phyloP scores from a whole-genome alignment of 1,140 invertebrate genomes.

The Aphelinus atriplicis region DNA sequence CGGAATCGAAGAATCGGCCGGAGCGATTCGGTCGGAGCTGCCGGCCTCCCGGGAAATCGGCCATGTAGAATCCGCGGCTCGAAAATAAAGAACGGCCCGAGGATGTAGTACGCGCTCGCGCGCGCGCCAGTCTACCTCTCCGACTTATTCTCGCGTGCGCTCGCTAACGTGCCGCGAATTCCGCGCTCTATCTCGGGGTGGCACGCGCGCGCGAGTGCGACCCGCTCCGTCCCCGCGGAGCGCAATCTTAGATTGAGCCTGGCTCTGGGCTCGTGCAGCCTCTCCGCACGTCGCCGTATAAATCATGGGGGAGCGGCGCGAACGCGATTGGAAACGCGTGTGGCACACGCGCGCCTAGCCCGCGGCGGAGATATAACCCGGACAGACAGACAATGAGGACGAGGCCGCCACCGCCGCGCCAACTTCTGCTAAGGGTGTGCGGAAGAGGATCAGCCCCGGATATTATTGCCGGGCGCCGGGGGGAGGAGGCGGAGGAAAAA shows the following conservation, averaged over 20 bases:
- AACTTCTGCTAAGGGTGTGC: no score
- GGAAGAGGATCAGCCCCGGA: no score
- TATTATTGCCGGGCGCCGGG: no score
- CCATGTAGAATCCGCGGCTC: neutral
- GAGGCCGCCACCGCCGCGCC: neutral
- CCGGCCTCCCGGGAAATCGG: constrained; percentile 35
- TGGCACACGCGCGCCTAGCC: neutral
- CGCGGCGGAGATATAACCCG: neutral
- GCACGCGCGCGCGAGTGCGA: no score
- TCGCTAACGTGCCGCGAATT: constrained; percentile 30
- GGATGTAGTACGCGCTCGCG: neutral
- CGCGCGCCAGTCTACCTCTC: neutral
- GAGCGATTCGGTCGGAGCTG: neutral
- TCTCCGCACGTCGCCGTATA: constrained; percentile 23
- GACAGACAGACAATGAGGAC: neutral
- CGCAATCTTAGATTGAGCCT: constrained; percentile 35
- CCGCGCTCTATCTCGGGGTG: no score
- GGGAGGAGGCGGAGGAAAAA: no score
- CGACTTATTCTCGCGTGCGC: constrained; percentile 1
- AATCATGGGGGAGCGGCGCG: constrained; percentile 23
- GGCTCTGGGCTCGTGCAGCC: neutral
- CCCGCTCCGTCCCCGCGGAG: neutral
- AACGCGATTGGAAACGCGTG: neutral
- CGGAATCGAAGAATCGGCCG: constrained; percentile 27
- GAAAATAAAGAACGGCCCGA: neutral